Percentiles rank a stretch among this genome's conserved stretches.
These are phyloP conservation scores for Falco concolor DNA, from an alignment of 2,797 vertebrate species.

Conservation along the genomic window DNA sequence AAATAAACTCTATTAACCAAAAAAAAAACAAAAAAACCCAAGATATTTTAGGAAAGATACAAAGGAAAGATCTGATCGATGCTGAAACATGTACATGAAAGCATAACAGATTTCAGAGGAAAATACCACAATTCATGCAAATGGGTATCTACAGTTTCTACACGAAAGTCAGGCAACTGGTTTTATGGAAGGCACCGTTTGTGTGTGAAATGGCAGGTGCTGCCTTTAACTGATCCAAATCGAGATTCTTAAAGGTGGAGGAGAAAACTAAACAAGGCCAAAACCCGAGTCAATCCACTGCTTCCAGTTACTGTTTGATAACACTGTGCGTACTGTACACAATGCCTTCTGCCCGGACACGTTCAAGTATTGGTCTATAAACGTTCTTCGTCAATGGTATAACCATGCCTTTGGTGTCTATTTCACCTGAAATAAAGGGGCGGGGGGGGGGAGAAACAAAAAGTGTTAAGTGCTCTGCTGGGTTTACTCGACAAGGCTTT, in stretches of 20 bases:
- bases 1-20: neutral
- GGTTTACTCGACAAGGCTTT: neutral
- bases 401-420: conserved; percentile 85
- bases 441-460: neutral
- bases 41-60: neutral
- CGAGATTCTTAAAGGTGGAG: neutral
- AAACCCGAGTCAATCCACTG: neutral
- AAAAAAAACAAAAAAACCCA: neutral
- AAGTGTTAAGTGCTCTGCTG: neutral
- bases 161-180: neutral
- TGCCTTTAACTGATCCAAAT: neutral
- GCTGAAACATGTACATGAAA: neutral
- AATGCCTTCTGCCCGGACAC: conserved; percentile 87
- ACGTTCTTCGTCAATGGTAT: conserved; percentile 86
- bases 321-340: conserved; percentile 78
- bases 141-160: neutral
- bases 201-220: neutral
- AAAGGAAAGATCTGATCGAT: neutral
- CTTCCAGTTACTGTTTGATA: conserved; percentile 47
- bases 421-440: conserved; percentile 82
- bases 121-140: neutral
- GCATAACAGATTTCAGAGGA: neutral
- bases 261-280: neutral
- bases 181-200: neutral
- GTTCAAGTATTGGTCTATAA: conserved; percentile 83